These are phyloP conservation scores for Gisinianus flammeolus DNA, from an alignment of 2,888 invertebrate genomes.

Conservation along the genomic window DNA sequence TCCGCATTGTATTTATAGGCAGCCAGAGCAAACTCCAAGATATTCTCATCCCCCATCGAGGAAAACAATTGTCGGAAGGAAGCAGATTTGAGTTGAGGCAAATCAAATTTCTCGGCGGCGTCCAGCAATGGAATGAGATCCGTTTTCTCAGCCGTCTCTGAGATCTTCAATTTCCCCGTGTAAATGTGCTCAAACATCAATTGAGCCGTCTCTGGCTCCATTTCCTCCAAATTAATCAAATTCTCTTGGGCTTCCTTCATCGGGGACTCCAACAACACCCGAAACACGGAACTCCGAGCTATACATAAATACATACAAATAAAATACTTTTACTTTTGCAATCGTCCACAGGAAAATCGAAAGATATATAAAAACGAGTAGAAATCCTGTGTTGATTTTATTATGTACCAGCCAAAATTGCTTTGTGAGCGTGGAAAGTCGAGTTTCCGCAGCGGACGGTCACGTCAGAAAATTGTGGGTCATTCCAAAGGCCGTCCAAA, in stretches of 20 bases:
- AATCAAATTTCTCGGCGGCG: constrained; percentile 18
- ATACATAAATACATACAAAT: background rate
- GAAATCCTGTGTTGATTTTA: no score
- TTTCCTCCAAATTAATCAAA: background rate
- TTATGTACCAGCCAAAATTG: no score
- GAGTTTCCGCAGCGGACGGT: no score
- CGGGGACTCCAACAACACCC: background rate
- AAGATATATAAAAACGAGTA: no score
- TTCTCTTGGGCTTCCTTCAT: constrained; percentile 10
- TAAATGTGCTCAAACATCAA: background rate
- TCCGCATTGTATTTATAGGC: constrained; percentile 8
- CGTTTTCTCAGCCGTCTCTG: background rate
- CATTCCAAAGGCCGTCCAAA: no score
- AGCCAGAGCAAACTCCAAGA: constrained; percentile 1
- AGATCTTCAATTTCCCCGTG: background rate
- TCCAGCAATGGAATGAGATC: background rate
- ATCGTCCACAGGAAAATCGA: no score
- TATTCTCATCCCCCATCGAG: constrained; percentile 2
- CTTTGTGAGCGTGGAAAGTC: no score
- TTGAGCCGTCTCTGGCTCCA: background rate
- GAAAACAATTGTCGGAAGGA: constrained; percentile 2
- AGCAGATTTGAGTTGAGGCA: constrained; percentile 1
- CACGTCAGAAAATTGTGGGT: no score
- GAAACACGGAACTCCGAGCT: constrained; percentile 15
- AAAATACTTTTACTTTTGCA: no score